Evolutionary conservation across 2,797 vertebrate species (phyloP).

Genomic region (Acestrorhynchus altus): DNA sequence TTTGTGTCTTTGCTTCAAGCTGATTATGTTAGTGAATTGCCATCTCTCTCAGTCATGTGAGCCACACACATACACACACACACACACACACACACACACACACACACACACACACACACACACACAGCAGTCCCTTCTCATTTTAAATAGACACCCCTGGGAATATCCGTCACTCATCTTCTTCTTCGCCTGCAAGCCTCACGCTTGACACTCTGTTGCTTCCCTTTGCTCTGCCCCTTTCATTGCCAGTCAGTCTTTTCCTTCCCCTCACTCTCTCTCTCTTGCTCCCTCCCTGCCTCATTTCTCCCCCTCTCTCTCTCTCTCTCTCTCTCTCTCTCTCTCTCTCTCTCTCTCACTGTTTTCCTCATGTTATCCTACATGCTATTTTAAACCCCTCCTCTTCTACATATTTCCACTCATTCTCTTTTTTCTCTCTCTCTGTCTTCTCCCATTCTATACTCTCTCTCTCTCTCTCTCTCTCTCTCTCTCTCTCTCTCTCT

Average conservation of each 20-base stretch:
- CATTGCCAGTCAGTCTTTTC: constrained; percentile 19
- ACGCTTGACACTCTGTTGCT: constrained; percentile 38
- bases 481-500: constrained; percentile 59
- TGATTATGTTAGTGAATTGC: constrained; percentile 40
- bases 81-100: not conserved
- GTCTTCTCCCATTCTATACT: constrained; percentile 51
- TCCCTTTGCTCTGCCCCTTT: constrained; percentile 35
- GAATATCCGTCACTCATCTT: constrained; percentile 41
- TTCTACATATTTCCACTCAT: constrained; percentile 17
- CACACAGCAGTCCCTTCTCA: not conserved
- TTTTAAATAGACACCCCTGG: constrained; percentile 14
- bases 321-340: not conserved
- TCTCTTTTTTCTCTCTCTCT: constrained; percentile 12
- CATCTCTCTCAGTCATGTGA: constrained; percentile 11
- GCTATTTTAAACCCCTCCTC: constrained; percentile 64
- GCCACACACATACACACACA: too few species aligned
- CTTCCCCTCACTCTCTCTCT: not conserved
- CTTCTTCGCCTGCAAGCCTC: constrained; percentile 26
- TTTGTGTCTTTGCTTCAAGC: constrained; percentile 38
- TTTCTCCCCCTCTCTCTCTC: constrained; percentile 15
- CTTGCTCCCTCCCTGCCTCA: constrained; percentile 1
- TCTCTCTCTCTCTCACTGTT: constrained; percentile 13
- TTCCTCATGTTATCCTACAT: constrained; percentile 53
- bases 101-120: not conserved
- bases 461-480: constrained; percentile 60